A percentile compares a stretch with the other conserved stretches of the same genome.
Conservation (phyloP, 2,797 vertebrate species). For the Glyptemys insculpta region DNA sequence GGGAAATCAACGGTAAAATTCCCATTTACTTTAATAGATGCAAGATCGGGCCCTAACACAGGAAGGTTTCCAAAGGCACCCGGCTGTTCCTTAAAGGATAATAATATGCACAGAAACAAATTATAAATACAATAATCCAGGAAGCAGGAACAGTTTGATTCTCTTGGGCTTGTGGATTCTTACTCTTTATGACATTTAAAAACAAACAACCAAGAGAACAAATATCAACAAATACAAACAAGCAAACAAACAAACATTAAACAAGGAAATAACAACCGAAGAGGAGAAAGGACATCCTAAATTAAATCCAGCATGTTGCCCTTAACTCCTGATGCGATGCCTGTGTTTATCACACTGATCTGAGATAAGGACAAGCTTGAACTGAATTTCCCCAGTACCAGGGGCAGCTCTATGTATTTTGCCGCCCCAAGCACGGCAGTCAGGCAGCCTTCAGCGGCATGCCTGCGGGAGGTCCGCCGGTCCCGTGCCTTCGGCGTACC, state of each 20-base stretch:
- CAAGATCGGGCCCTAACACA: neutral
- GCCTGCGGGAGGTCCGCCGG: too few relatives aligned
- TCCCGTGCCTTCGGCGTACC: too few relatives aligned
- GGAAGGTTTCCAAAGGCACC: neutral
- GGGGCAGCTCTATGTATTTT: too few relatives aligned
- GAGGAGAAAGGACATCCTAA: neutral
- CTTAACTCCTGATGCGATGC: neutral
- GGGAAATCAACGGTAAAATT: neutral
- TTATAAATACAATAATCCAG: slow-evolving; percentile 7
- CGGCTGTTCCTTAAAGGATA: neutral
- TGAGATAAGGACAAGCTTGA: neutral
- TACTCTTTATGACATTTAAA: neutral
- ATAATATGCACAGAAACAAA: slow-evolving; percentile 6
- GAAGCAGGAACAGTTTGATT: neutral
- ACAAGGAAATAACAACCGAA: neutral
- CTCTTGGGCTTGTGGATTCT: neutral
- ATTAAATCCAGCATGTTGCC: neutral
- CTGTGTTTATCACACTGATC: neutral
- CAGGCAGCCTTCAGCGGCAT: too few relatives aligned
- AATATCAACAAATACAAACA: neutral
- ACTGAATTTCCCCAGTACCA: neutral
- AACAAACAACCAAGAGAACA: neutral
- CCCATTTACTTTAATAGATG: neutral
- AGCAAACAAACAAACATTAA: slow-evolving; percentile 12
- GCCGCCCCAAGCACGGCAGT: too few relatives aligned